These are phyloP conservation scores for Todiramphus saurophagus DNA, from an alignment of 2,113 vertebrate genomes.

Conservation along the genomic window DNA sequence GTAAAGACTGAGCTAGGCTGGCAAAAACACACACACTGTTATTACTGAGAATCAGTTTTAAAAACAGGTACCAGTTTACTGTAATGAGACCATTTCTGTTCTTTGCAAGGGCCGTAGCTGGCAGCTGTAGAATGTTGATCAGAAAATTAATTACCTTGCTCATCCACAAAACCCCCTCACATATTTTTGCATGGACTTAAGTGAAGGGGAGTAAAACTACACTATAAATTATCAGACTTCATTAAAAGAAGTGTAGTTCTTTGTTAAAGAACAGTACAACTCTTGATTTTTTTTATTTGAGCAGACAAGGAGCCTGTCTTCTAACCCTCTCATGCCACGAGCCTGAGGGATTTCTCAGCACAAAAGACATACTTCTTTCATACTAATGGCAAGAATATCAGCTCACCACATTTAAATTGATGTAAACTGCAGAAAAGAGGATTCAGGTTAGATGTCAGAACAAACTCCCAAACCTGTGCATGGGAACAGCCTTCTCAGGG, in stretches of 20 bases:
- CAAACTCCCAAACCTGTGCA: background rate
- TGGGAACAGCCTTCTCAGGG: background rate
- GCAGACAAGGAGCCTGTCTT: background rate
- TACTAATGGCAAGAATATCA: background rate
- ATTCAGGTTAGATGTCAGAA: background rate
- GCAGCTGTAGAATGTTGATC: background rate
- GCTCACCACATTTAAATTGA: background rate
- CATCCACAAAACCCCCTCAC: background rate
- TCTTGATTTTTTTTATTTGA: background rate
- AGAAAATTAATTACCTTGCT: slow-evolving; percentile 31
- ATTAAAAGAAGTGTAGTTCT: background rate
- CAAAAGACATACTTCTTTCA: background rate
- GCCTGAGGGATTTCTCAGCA: background rate
- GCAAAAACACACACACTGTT: background rate
- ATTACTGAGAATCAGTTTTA: background rate
- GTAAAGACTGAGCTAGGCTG: background rate
- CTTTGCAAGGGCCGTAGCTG: background rate
- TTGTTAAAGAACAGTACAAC: background rate
- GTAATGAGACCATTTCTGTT: background rate
- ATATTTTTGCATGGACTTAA: background rate
- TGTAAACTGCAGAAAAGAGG: background rate
- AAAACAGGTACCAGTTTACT: background rate
- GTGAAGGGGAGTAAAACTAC: background rate
- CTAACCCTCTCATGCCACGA: background rate
- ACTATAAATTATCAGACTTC: background rate